Conservation (phyloP, 2,797 vertebrate species). For the Micrastur ruficollis region DNA sequence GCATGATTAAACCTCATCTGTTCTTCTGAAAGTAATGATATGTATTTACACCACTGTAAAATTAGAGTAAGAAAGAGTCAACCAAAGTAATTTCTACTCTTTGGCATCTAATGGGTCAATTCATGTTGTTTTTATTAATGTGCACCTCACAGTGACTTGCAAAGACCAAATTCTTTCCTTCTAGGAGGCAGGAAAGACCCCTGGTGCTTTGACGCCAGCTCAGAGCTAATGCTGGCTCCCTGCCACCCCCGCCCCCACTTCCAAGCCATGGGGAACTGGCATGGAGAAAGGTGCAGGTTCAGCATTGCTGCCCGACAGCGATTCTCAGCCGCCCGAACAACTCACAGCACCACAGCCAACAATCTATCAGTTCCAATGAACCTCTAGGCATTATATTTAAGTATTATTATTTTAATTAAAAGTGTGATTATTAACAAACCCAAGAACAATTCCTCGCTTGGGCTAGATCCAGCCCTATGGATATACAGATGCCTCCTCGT, state of each 20-base stretch:
- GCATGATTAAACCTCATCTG: not conserved
- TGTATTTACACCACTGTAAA: not conserved
- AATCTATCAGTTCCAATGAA: not conserved
- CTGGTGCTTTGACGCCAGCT: not conserved
- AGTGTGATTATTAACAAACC: not conserved
- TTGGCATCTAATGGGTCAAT: slow-evolving; percentile 45
- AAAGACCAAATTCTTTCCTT: slow-evolving; percentile 49
- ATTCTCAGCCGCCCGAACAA: not conserved
- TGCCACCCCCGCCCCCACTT: not conserved
- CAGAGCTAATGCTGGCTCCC: not conserved
- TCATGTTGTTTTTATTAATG: slow-evolving; percentile 44
- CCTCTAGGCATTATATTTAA: not conserved
- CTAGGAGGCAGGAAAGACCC: slow-evolving; percentile 17
- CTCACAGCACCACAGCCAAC: not conserved
- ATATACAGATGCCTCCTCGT: not conserved
- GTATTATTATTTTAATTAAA: not conserved
- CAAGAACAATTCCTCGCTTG: not conserved
- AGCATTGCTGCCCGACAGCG: not conserved
- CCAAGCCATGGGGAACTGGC: not conserved
- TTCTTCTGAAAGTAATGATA: not conserved
- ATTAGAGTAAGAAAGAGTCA: not conserved
- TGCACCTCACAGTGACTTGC: slow-evolving; percentile 12
- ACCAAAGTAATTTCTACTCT: not conserved
- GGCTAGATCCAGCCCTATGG: not conserved
- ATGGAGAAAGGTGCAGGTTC: not conserved